Evolutionary conservation across 1,140 invertebrate genomes (phyloP), one percentile per base, ranked within the genome.

Genomic region (Odontomachus brunneus): DNA sequence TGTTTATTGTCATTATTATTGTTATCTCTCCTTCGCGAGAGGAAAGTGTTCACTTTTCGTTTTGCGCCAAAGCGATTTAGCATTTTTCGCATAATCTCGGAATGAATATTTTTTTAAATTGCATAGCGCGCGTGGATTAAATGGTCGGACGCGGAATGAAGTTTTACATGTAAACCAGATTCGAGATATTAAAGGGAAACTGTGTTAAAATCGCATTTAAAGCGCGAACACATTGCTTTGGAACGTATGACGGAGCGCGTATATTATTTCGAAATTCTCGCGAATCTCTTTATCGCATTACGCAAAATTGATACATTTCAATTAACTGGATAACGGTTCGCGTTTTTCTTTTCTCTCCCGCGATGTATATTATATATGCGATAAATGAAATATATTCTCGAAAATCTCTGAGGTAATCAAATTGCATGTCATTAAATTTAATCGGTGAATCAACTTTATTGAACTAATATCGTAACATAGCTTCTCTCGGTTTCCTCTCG

Each of bases 181-280:
- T 59, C 11, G 14, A 71, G 22, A 9, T 59, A 9, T 80, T 71
- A 71, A 71, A 57, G 51, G n/a, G 51, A 80, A 80, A 22, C 65
- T 55, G 75, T 51, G 57, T n/a, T 44, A 17, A 26, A 48, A 69
- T 59, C 24, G 29, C 3, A 48, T 57, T 80, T 80, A 71, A 80
- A 57, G n/a, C 17, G 33, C 44, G 44, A 53, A 11, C 62, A 44
- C 22, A 57, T 44, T 57, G 29, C 26, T 22, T n/a, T 33, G 1
- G 51, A 76, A 26, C 15, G 15, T 48, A 22, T 24, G 7, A 29
- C 1, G 29, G 15, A 33, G 51, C 26, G 5, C 2, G n/a, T 15
- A 12, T 12, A 5, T 55, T 78, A 67, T 24, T 14, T 26, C 19
- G 3, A 9, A 11, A 44, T 44, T 9, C 17, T 69, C 19, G 7